phyloP scores from a whole-genome alignment of 2,888 invertebrate species.

The Cristatella mucedo region DNA sequence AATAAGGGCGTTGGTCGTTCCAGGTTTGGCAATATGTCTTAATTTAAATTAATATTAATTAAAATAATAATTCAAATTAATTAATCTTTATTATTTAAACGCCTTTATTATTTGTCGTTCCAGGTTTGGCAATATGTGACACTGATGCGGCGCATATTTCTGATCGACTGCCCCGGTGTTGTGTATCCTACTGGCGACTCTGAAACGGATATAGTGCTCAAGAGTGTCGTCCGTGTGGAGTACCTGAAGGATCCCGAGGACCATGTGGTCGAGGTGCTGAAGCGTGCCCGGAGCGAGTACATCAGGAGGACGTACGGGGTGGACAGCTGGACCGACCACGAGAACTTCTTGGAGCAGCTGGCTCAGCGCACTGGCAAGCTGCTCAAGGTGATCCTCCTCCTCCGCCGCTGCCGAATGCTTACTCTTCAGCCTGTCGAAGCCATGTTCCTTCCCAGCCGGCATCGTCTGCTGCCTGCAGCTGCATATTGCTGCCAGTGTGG shows the following conservation, averaged over 20 bases:
- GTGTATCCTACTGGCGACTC: slow-evolving; percentile 92
- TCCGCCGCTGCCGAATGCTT: too few relatives aligned
- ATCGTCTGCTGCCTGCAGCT: too few relatives aligned
- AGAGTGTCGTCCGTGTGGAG: slow-evolving; percentile 76
- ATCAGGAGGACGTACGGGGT: slow-evolving; percentile 70
- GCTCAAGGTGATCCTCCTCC: slow-evolving; percentile 56
- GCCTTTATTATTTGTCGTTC: too few relatives aligned
- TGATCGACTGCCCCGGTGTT: slow-evolving; percentile 96
- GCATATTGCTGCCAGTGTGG: too few relatives aligned
- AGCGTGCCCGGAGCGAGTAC: slow-evolving; percentile 73
- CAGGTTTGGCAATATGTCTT: too few relatives aligned
- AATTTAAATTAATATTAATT: too few relatives aligned
- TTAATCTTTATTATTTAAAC: too few relatives aligned
- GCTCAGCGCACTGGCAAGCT: slow-evolving; percentile 73
- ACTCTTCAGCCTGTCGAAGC: too few relatives aligned
- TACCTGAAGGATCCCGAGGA: slow-evolving; percentile 82
- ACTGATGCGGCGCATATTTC: slow-evolving; percentile 82
- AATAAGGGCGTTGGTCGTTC: too few relatives aligned
- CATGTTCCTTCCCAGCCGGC: too few relatives aligned
- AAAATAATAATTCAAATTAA: too few relatives aligned
- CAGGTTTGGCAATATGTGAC: slow-evolving; percentile 97
- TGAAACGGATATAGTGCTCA: slow-evolving; percentile 68
- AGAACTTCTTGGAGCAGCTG: slow-evolving; percentile 78
- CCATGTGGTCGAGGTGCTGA: slow-evolving; percentile 69
- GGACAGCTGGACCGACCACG: slow-evolving; percentile 55